A percentile compares a stretch with the other conserved stretches of the same genome.
Evolutionary conservation across 2,888 invertebrate species (phyloP).

Genomic region (Spilosoma lubricipeda): DNA sequence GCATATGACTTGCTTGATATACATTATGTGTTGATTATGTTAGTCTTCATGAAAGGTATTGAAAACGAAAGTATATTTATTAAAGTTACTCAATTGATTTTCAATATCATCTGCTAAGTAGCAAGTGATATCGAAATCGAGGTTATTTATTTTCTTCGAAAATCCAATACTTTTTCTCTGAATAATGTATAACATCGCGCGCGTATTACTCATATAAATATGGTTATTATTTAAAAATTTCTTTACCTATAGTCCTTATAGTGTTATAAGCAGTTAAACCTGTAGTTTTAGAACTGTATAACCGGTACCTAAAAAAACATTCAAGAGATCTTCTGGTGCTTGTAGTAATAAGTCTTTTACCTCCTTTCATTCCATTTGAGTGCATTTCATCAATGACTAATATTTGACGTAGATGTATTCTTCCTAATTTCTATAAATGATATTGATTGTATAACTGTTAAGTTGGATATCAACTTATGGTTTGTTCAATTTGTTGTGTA

Average conservation of each 20-base stretch:
- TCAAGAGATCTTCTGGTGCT: constrained; percentile 80
- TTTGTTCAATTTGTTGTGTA: constrained; percentile 35
- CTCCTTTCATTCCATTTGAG: constrained; percentile 79
- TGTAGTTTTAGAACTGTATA: constrained; percentile 58
- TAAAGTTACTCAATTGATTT: constrained; percentile 8
- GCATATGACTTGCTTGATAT: not conserved
- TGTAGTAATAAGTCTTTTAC: constrained; percentile 77
- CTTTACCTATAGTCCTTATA: constrained; percentile 52
- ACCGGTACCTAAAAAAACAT: constrained; percentile 65
- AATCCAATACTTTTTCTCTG: not conserved
- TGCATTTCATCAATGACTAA: constrained; percentile 66
- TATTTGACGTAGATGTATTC: constrained; percentile 37
- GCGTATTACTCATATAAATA: constrained; percentile 27
- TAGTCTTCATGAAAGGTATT: constrained; percentile 11
- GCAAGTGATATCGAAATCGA: not conserved
- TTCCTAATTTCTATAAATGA: constrained; percentile 27
- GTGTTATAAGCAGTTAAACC: constrained; percentile 38
- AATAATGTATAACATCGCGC: constrained; percentile 28
- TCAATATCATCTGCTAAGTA: constrained; percentile 17
- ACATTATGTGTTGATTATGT: not conserved
- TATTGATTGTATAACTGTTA: constrained; percentile 28
- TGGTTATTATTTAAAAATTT: constrained; percentile 45
- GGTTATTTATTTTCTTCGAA: constrained; percentile 3
- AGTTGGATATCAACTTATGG: constrained; percentile 38
- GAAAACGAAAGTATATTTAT: constrained; percentile 32